Evolutionary conservation across 2,797 vertebrate species (phyloP), one percentile per base, ranked within the genome.

Genomic region (Sebastes wilsoni): DNA sequence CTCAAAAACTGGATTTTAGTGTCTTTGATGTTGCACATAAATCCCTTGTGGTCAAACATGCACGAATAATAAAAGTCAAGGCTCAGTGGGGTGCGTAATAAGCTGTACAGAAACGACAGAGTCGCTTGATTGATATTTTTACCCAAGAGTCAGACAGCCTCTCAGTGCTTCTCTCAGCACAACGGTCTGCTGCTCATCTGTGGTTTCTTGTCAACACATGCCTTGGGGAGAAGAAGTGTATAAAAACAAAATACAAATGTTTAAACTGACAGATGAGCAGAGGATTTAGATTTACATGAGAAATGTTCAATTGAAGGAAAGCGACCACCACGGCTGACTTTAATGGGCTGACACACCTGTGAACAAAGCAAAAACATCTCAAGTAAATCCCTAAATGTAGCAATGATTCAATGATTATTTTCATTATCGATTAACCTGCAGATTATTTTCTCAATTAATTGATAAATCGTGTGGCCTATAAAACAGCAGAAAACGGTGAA

Each of bases 131-230:
- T 84, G 5, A 90, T 87, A 82, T 77, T 85, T 80, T 87, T 74
- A 70, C 49, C 71, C 54, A 12, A 20, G 61, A 80, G 76, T 85
- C 79, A 60, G 65, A 60, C 34, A 22, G 52, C n/a, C 42, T 73
- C 36, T 65, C 54, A 10, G 34, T 8, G 54, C 56, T 34, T 81
- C 72, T 79, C 67, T 69, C 75, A 64, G 59, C 69, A 54, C 36
- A 75, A 74, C 49, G 65, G 55, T 87, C 83, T 34, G 78, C 80
- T 54, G 71, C 68, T 80, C 46, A 80, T 89, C 83, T 87, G 83
- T 65, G n/a, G 36, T 61, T 80, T 94, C 87, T 84, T 90, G 93
- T 92, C 91, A 93, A 92, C 92, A 88, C 90, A 88, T 66, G 86
- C 80, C 91, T 88, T 42, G 55, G 77, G 87, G 87, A 81, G 65